phyloP scores from a whole-genome alignment of 1,140 invertebrate genomes.

The Coptotermes formosanus region DNA sequence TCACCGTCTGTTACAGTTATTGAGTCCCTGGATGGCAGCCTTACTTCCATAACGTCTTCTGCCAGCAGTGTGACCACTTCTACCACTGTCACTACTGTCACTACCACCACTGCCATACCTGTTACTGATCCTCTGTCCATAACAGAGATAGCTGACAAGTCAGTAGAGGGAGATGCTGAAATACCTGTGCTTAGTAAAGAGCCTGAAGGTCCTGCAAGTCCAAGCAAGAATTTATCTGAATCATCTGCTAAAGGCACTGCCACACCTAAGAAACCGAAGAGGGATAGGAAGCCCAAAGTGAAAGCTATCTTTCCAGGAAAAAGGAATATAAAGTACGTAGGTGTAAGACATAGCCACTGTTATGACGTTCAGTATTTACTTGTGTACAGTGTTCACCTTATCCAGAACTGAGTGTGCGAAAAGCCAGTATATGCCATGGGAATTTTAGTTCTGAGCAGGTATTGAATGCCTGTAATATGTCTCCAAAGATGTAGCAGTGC shows the following conservation, averaged over 20 bases:
- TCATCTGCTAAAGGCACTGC: neutral
- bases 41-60: neutral
- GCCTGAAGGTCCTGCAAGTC: conserved; percentile 26
- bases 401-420: too few species aligned
- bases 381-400: too few species aligned
- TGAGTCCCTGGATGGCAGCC: neutral
- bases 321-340: conserved; percentile 42
- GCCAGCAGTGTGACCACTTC: neutral
- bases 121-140: neutral
- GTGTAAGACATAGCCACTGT: neutral
- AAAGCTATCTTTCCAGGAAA: conserved; percentile 37
- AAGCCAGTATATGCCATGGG: too few species aligned
- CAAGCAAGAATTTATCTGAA: conserved; percentile 22
- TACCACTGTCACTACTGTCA: neutral
- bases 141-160: neutral
- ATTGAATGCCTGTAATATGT: neutral
- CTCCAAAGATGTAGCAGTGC: too few species aligned
- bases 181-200: conserved; percentile 26
- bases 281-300: conserved; percentile 45
- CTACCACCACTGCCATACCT: neutral
- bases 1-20: neutral
- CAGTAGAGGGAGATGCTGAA: conserved; percentile 28
- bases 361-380: too few species aligned
- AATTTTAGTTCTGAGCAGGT: neutral
- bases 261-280: conserved; percentile 42